A percentile compares a stretch with the other conserved stretches of the same genome.
Conservation (phyloP, 1,140 invertebrate genomes). For the Ceratoteleas bidentatus region DNA sequence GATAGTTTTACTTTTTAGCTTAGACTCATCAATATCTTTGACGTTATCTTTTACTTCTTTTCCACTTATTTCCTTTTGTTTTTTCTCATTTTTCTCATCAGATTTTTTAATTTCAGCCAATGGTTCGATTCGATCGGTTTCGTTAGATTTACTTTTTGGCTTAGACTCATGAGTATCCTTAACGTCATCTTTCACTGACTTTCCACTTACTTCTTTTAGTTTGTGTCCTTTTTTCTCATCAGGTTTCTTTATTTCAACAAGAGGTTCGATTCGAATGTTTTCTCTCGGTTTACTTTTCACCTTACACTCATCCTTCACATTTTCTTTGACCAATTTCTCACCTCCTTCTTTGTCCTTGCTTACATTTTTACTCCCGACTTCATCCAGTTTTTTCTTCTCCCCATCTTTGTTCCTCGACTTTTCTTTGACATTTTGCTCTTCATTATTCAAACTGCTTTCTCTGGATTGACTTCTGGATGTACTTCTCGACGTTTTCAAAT, state of each 20-base stretch:
- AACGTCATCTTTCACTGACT: not conserved
- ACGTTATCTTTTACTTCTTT: no score
- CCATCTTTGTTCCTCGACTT: not conserved
- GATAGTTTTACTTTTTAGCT: no score
- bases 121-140: no score
- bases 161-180: not conserved
- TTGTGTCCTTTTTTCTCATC: not conserved
- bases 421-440: slow-evolving; percentile 4
- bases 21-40: no score
- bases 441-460: slow-evolving; percentile 9
- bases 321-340: not conserved
- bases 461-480: slow-evolving; percentile 15
- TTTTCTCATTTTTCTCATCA: no score
- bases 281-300: not conserved
- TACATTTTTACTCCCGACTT: not conserved
- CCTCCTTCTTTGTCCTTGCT: not conserved
- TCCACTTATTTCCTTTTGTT: no score
- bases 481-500: slow-evolving; percentile 9
- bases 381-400: not conserved
- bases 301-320: not conserved
- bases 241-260: not conserved
- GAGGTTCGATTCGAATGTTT: not conserved
- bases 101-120: no score
- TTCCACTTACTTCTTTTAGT: not conserved
- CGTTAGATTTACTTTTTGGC: not conserved